These are phyloP conservation scores for Mormyrus lacerda DNA, from an alignment of 2,113 vertebrate genomes.

Conservation along the genomic window DNA sequence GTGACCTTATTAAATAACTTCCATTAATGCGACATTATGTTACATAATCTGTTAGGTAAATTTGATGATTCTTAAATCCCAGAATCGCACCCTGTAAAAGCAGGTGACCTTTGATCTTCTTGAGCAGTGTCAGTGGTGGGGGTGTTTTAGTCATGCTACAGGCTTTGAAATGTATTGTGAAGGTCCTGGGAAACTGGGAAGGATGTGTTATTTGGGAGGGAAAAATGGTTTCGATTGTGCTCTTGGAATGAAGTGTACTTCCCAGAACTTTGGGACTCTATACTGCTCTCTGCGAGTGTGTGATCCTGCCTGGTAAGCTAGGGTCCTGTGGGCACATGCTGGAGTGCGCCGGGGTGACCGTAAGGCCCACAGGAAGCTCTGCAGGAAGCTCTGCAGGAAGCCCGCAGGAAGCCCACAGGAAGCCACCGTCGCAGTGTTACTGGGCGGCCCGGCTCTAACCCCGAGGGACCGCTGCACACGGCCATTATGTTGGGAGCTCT, in stretches of 20 bases:
- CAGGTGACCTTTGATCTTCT: background rate
- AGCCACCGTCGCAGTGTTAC: constrained; percentile 48
- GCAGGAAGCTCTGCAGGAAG: constrained; percentile 45
- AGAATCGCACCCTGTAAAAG: background rate
- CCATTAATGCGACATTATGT: background rate
- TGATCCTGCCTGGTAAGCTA: background rate
- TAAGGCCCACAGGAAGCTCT: constrained; percentile 47
- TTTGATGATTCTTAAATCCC: background rate
- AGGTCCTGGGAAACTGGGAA: constrained; percentile 27
- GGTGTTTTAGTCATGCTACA: background rate
- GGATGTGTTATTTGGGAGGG: constrained; percentile 40
- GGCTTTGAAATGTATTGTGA: constrained; percentile 32
- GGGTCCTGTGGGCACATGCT: constrained; percentile 43
- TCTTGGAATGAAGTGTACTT: constrained; percentile 34
- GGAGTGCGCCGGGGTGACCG: constrained; percentile 23
- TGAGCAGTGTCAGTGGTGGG: background rate
- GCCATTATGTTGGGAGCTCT: background rate
- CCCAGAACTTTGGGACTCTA: background rate
- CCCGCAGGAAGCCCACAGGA: constrained; percentile 59
- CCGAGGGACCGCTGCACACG: constrained; percentile 30
- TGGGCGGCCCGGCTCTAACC: constrained; percentile 34
- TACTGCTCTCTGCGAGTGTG: constrained; percentile 28
- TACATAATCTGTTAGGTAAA: background rate
- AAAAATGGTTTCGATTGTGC: background rate
- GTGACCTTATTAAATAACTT: background rate